Percentiles rank a stretch among this genome's conserved stretches.
phyloP scores from a whole-genome alignment of 2,888 invertebrate genomes.

The Cremastinae sp. region DNA sequence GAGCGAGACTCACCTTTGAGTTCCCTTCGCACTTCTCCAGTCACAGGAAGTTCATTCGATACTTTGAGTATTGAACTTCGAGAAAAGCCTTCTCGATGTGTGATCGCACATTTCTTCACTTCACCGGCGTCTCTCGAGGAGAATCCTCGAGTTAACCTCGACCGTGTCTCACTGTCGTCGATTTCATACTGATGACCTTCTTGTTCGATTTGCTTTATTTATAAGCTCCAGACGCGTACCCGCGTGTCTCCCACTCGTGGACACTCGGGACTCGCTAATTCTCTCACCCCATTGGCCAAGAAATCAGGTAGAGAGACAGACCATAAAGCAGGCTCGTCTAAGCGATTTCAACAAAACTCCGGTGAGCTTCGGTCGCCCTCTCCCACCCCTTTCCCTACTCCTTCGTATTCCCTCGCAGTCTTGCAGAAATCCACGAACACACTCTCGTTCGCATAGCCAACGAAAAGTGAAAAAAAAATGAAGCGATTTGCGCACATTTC shows the following conservation, averaged over 20 bases:
- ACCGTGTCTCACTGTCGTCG: constrained; percentile 53
- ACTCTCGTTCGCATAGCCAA: too few relatives aligned
- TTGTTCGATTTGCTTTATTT: constrained; percentile 54
- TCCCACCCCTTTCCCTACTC: constrained; percentile 1
- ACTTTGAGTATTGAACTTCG: too few relatives aligned
- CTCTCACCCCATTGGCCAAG: constrained; percentile 57
- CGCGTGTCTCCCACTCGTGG: constrained; percentile 33
- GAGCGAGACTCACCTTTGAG: neutral
- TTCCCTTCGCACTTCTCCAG: too few relatives aligned
- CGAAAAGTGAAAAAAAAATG: too few relatives aligned
- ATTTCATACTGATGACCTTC: constrained; percentile 63
- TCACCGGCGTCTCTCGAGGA: neutral
- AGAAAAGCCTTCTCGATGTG: neutral
- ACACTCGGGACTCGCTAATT: constrained; percentile 39
- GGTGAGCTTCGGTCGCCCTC: constrained; percentile 11
- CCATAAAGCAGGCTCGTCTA: constrained; percentile 26
- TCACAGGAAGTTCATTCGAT: too few relatives aligned
- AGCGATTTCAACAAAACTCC: constrained; percentile 23
- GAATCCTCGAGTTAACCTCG: constrained; percentile 18
- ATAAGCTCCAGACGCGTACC: constrained; percentile 49
- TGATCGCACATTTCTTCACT: constrained; percentile 1
- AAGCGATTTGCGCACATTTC: neutral
- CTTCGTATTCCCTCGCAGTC: neutral
- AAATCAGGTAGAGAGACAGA: constrained; percentile 41
- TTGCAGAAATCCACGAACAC: neutral